Conservation (phyloP, 92 coral and sea anemone species). For the Meandrina meandrites region DNA sequence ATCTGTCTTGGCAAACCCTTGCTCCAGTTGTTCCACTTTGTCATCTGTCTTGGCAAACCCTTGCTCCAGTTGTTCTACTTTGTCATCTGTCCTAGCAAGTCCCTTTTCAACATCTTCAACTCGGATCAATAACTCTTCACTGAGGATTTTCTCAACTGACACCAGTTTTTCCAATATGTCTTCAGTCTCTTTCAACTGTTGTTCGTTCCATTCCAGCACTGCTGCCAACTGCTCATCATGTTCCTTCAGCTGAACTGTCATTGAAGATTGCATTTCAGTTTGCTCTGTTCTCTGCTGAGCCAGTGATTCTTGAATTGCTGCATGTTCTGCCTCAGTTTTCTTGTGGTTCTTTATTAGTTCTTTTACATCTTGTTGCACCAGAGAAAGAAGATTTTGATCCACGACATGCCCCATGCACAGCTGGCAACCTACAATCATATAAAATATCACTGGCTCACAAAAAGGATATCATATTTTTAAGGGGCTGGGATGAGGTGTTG, state of each 20-base stretch:
- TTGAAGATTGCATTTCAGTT: background rate
- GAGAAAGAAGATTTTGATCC: conserved; percentile 28
- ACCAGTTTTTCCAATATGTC: background rate
- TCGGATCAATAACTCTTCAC: background rate
- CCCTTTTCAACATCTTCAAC: background rate
- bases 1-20: background rate
- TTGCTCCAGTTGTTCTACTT: background rate
- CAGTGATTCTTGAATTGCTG: too few species aligned
- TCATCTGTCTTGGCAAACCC: background rate
- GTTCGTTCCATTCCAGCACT: background rate
- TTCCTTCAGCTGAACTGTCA: background rate
- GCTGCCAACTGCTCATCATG: background rate
- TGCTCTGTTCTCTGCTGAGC: background rate
- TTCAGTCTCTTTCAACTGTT: background rate
- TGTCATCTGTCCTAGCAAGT: background rate
- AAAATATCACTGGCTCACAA: background rate
- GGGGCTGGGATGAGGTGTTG: background rate
- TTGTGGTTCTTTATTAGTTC: background rate
- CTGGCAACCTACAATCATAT: conserved; percentile 6
- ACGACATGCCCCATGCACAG: conserved; percentile 38
- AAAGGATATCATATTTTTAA: background rate
- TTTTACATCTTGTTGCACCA: conserved; percentile 30
- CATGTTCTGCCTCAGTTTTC: background rate
- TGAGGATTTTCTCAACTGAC: background rate
- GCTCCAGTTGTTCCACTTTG: background rate